Conservation (phyloP, 1,140 invertebrate species). For the Colletes latitarsis region DNA sequence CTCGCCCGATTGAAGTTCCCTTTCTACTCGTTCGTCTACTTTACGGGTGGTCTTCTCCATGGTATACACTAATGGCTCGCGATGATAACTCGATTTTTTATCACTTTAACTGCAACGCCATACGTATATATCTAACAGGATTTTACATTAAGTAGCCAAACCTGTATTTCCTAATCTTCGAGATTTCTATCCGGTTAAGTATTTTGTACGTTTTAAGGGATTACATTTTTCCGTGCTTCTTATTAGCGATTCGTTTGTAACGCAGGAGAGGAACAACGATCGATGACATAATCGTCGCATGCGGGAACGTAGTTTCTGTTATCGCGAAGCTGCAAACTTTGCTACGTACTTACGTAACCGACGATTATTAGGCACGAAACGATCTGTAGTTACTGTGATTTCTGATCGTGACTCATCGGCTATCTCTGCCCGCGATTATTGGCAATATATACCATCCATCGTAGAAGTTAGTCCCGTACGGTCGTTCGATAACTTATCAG, state of each 20-base stretch:
- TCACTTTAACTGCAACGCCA: too few species aligned
- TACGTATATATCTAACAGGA: too few species aligned
- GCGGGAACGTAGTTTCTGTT: background rate
- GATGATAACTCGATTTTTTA: too few species aligned
- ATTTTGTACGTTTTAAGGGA: too few species aligned
- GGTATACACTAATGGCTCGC: too few species aligned
- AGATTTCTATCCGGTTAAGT: too few species aligned
- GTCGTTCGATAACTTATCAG: slow-evolving; percentile 27
- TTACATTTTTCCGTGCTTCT: too few species aligned
- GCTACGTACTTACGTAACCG: background rate
- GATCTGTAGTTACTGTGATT: background rate
- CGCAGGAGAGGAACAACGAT: too few species aligned
- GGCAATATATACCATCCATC: background rate
- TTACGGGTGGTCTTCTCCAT: slow-evolving; percentile 34
- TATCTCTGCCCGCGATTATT: slow-evolving; percentile 2
- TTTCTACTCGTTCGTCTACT: slow-evolving; percentile 52
- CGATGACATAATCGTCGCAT: background rate
- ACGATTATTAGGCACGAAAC: background rate
- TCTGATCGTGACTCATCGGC: background rate
- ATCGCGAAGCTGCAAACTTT: background rate
- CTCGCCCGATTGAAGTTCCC: slow-evolving; percentile 29
- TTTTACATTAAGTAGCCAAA: too few species aligned
- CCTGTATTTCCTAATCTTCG: too few species aligned
- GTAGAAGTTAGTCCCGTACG: background rate
- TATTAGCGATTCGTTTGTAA: too few species aligned